Evolutionary conservation across 1,140 invertebrate species (phyloP).

Genomic region (Phocides pigmalion): DNA sequence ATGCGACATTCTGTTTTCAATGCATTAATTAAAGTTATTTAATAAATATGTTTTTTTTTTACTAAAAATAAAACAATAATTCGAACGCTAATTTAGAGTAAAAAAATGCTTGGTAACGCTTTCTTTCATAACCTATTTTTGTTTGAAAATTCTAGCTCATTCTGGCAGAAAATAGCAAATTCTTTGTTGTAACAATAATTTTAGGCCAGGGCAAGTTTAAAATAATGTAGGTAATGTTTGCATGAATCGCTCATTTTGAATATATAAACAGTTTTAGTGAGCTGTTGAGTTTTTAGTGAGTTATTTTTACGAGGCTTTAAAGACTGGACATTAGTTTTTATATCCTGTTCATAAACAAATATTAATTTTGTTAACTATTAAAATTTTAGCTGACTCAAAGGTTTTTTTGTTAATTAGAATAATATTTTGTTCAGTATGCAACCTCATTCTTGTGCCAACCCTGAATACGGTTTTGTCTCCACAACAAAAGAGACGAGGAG

Average conservation of each 20-base stretch:
- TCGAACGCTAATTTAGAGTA: neutral
- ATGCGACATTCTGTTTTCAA: too few species aligned
- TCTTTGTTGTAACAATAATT: neutral
- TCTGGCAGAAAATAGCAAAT: neutral
- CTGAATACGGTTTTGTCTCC: too few species aligned
- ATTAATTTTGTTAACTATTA: too few species aligned
- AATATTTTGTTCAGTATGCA: too few species aligned
- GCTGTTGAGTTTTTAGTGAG: too few species aligned
- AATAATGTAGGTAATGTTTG: neutral
- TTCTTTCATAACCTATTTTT: neutral
- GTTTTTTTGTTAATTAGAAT: too few species aligned
- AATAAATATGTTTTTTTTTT: too few species aligned
- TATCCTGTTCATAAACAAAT: too few species aligned
- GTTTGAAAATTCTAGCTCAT: neutral
- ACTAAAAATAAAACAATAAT: too few species aligned
- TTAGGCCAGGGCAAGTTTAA: neutral
- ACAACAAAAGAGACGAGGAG: too few species aligned
- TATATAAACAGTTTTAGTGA: conserved; percentile 1
- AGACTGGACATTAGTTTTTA: neutral
- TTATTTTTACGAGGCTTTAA: neutral
- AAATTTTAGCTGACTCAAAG: too few species aligned
- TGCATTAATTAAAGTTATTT: neutral
- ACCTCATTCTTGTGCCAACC: too few species aligned
- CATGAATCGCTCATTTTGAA: neutral
- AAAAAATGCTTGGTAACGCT: neutral